Evolutionary conservation across 1,140 invertebrate genomes (phyloP).

Genomic region (Meteorus sp.): DNA sequence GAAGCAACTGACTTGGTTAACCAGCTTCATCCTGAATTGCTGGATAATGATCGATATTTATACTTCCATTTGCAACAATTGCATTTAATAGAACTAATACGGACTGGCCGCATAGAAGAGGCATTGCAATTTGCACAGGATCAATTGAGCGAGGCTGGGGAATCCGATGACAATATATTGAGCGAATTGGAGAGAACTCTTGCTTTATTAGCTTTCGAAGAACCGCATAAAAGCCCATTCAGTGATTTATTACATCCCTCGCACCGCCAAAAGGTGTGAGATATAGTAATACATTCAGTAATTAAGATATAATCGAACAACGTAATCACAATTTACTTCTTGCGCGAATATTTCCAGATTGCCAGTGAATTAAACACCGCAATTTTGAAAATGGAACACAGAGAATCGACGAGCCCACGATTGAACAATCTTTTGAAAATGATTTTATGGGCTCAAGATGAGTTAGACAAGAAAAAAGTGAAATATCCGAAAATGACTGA

Average conservation of each 20-base stretch:
- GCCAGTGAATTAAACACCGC: constrained; percentile 97
- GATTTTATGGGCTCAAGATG: constrained; percentile 93
- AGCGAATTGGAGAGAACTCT: constrained; percentile 83
- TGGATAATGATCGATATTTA: constrained; percentile 93
- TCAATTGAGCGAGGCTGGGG: constrained; percentile 88
- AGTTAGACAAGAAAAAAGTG: constrained; percentile 91
- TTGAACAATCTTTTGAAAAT: constrained; percentile 90
- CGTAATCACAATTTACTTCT: constrained; percentile 4
- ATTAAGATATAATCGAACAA: constrained; percentile 8
- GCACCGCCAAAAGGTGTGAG: constrained; percentile 86
- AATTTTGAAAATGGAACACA: constrained; percentile 89
- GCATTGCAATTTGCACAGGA: constrained; percentile 95
- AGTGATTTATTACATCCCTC: constrained; percentile 90
- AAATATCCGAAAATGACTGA: constrained; percentile 93
- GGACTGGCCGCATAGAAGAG: constrained; percentile 88
- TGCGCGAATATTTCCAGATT: constrained; percentile 65
- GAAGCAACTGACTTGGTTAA: constrained; percentile 94
- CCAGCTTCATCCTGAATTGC: constrained; percentile 88
- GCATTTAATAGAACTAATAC: constrained; percentile 92
- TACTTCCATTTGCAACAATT: constrained; percentile 97
- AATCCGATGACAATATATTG: constrained; percentile 79
- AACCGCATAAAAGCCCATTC: constrained; percentile 93
- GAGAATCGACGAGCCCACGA: constrained; percentile 84
- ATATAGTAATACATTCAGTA: constrained; percentile 1
- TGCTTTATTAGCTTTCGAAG: constrained; percentile 94